Percentiles rank a stretch among this genome's conserved stretches.
Evolutionary conservation across 2,888 invertebrate genomes (phyloP).

Genomic region (Phalangium opilio): DNA sequence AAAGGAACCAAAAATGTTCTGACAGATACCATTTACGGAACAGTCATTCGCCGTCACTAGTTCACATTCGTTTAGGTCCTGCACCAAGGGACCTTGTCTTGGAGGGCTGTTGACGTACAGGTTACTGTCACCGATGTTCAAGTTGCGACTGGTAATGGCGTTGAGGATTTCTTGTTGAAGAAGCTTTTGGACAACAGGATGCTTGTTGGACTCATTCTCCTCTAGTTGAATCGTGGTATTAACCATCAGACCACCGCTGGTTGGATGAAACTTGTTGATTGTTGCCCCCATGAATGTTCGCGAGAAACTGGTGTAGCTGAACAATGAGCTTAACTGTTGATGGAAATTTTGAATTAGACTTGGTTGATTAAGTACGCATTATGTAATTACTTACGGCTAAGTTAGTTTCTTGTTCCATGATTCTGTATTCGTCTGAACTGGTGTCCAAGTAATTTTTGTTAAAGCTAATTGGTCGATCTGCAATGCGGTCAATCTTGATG

Average conservation of each 20-base stretch:
- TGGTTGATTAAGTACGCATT: too few species aligned
- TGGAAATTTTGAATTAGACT: conserved; percentile 3
- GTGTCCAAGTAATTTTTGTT: conserved; percentile 54
- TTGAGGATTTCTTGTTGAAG: conserved; percentile 69
- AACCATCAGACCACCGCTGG: conserved; percentile 56
- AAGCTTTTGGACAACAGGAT: conserved; percentile 51
- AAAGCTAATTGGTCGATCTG: conserved; percentile 64
- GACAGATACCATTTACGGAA: conserved; percentile 56
- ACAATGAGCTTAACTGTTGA: conserved; percentile 67
- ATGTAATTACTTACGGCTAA: conserved; percentile 51
- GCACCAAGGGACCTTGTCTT: conserved; percentile 57
- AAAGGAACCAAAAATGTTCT: conserved; percentile 70
- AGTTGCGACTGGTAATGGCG: conserved; percentile 62
- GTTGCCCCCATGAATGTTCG: conserved; percentile 67
- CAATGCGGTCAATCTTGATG: conserved; percentile 63
- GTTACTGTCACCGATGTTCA: conserved; percentile 74
- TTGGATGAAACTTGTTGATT: conserved; percentile 56
- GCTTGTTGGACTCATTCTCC: conserved; percentile 54
- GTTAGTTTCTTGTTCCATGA: conserved; percentile 68
- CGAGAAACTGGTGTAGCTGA: conserved; percentile 81
- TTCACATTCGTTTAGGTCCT: conserved; percentile 73
- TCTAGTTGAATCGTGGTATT: conserved; percentile 57
- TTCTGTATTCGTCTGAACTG: conserved; percentile 62
- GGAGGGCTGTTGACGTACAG: conserved; percentile 67
- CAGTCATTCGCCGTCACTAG: conserved; percentile 70